Conservation (phyloP, 2,888 invertebrate genomes). For the Troides aeacus region DNA sequence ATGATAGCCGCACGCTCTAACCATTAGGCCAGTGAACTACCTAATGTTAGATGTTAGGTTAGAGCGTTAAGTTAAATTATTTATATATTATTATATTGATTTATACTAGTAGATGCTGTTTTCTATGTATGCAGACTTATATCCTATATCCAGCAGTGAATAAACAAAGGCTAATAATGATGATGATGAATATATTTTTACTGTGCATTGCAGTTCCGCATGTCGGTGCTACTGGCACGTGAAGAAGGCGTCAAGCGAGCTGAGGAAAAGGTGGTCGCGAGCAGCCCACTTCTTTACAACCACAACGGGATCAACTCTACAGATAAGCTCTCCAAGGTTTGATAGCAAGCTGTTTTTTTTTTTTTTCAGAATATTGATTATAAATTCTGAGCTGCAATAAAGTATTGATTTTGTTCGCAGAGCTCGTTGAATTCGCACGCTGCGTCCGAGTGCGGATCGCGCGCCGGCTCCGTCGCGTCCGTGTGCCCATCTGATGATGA, state of each 20-base stretch:
- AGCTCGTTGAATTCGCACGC: slow-evolving; percentile 60
- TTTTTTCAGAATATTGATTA: background rate
- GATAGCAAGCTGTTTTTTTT: too few species aligned
- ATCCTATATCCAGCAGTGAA: too few species aligned
- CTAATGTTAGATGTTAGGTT: too few species aligned
- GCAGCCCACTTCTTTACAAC: slow-evolving; percentile 63
- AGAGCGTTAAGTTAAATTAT: too few species aligned
- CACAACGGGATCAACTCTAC: slow-evolving; percentile 45
- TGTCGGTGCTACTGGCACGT: slow-evolving; percentile 85
- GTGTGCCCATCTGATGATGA: slow-evolving; percentile 32
- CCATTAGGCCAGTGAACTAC: too few species aligned
- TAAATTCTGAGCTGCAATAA: background rate
- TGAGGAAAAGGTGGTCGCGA: slow-evolving; percentile 58
- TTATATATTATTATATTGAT: too few species aligned
- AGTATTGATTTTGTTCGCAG: slow-evolving; percentile 37
- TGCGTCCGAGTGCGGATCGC: slow-evolving; percentile 40
- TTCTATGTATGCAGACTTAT: too few species aligned
- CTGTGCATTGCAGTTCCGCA: slow-evolving; percentile 78
- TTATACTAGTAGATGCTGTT: too few species aligned
- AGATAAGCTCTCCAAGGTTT: slow-evolving; percentile 46
- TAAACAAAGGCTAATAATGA: too few species aligned
- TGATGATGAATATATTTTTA: too few species aligned
- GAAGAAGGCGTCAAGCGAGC: slow-evolving; percentile 77
- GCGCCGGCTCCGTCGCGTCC: slow-evolving; percentile 34
- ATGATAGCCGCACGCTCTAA: too few species aligned